Evolutionary conservation across 2,888 invertebrate species (phyloP), one percentile per base, ranked within the genome.

Genomic region (Julus scanicus): DNA sequence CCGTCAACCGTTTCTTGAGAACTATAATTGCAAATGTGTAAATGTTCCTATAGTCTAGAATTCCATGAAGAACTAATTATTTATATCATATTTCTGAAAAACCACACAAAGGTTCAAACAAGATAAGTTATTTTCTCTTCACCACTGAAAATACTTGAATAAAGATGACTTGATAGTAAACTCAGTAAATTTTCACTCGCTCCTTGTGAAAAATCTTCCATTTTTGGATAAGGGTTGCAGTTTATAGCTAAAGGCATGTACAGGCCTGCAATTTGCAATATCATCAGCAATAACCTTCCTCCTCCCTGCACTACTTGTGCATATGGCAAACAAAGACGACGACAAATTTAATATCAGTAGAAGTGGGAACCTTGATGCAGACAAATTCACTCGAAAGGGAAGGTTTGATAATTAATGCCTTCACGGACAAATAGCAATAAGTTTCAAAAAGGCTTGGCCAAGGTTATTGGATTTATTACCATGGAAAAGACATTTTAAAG

Each of bases 371-470:
- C 63, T 20, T n/a, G n/a, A 63, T n/a, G n/a, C 20, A 4, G n/a
- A 63, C 63, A 63, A 63, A 63, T 20, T 63, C 63, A 20, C 63
- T n/a, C 4, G 63, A 63, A 63, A 53, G 13, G 63, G 20, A n/a
- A n/a, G 20, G 63, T 20, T 63, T 63, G 63, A 63, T 63, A 63
- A 63, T 63, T 63, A 63, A 63, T n/a, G 63, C 63, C 20, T 20
- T 4, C 17, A 53, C 15, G 13, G 17, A 53, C 53, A 17, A n/a
- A 63, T 20, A 8, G 63, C n/a, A 63, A 63, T 63, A 20, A 63
- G 63, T 63, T 63, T 63, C 20, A 6, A 53, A 53, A 53, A 44
- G 53, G 53, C 11, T 53, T 53, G 17, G 53, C 53, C 53, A 15
- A 15, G 53, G 15, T 53, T 53, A 53, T 15, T 53, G 53, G 53